Evolutionary conservation across 2,113 vertebrate genomes (phyloP).

Genomic region (Helogale parvula): DNA sequence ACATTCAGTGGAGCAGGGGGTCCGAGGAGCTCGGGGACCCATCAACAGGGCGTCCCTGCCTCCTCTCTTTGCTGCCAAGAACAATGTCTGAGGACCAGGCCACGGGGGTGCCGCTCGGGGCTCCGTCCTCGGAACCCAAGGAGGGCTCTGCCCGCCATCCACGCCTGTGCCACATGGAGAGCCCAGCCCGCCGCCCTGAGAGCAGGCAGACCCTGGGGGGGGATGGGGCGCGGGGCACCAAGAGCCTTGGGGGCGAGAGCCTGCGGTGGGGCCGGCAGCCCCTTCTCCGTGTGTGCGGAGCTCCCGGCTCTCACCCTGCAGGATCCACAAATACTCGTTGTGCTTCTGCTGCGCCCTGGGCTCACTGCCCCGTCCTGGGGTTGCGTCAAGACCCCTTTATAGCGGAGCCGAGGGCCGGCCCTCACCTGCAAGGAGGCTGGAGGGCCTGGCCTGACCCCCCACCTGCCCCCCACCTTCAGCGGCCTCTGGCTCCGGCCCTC

Average conservation of each 20-base stretch:
- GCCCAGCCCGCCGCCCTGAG: neutral
- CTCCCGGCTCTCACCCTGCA: neutral
- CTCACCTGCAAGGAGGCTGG: neutral
- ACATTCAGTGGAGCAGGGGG: accelerated
- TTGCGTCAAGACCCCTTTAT: accelerated
- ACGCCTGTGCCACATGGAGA: accelerated
- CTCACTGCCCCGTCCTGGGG: neutral
- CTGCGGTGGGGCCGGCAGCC: accelerated
- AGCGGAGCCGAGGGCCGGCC: neutral
- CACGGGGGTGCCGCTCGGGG: accelerated
- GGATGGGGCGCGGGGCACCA: accelerated
- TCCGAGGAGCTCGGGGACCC: too few relatives aligned
- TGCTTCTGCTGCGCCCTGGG: neutral
- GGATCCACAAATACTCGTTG: accelerated
- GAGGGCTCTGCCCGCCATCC: neutral
- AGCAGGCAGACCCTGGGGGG: accelerated
- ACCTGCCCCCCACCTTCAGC: too few relatives aligned
- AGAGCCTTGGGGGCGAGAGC: neutral
- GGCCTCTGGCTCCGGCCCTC: too few relatives aligned
- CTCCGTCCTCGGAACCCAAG: neutral
- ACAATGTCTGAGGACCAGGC: neutral
- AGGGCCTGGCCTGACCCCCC: too few relatives aligned
- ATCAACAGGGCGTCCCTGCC: accelerated
- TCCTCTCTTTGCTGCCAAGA: neutral
- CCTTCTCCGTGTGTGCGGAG: neutral